These are phyloP conservation scores for Catharus fuscescens DNA, from an alignment of 2,113 vertebrate genomes.

Conservation along the genomic window DNA sequence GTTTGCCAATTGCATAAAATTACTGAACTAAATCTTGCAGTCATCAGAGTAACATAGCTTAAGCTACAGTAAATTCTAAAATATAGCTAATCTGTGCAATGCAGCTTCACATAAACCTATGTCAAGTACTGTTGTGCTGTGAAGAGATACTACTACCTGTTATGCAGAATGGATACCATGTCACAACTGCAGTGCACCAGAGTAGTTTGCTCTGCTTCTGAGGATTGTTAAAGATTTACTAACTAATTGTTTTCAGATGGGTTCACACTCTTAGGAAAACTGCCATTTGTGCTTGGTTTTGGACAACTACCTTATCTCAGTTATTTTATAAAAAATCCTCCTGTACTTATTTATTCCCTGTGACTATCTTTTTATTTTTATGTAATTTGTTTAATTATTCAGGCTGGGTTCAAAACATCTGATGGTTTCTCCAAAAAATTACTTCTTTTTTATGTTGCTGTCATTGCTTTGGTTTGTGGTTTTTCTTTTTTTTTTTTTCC, in stretches of 20 bases:
- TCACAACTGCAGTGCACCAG: not conserved
- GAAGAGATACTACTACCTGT: not conserved
- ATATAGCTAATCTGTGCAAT: not conserved
- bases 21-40: slow-evolving; percentile 21
- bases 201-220: not conserved
- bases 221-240: not conserved
- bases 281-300: not conserved
- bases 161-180: not conserved
- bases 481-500: not conserved
- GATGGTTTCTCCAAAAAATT: not conserved
- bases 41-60: not conserved
- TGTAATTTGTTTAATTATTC: not conserved
- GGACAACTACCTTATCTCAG: not conserved
- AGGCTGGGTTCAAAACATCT: not conserved
- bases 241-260: not conserved
- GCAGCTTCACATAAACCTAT: not conserved
- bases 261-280: not conserved
- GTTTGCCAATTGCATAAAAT: slow-evolving; percentile 30
- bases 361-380: not conserved
- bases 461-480: not conserved
- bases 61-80: slow-evolving; percentile 2
- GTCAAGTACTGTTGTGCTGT: not conserved
- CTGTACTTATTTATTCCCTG: not conserved
- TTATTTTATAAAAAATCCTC: not conserved
- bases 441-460: not conserved